A percentile compares a stretch with the other conserved stretches of the same genome.
Conservation (phyloP, 2,113 vertebrate species). For the Calidris pugnax region DNA sequence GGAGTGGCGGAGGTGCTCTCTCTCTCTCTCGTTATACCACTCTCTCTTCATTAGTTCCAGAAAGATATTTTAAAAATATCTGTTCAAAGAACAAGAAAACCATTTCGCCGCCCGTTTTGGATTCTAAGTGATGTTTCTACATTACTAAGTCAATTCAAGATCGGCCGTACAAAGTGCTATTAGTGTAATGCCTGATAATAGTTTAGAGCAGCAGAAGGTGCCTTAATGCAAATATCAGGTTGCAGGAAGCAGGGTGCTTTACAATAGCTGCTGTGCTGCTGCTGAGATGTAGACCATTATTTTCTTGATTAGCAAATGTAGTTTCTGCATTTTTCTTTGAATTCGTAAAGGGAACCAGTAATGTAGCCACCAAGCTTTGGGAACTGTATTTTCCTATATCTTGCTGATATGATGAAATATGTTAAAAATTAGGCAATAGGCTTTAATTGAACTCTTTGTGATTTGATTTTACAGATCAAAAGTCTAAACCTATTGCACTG, state of each 20-base stretch:
- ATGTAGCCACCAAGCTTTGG: background rate
- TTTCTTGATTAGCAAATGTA: background rate
- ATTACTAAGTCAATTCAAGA: slow-evolving; percentile 34
- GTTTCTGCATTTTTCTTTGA: background rate
- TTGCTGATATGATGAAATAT: background rate
- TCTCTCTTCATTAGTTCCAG: background rate
- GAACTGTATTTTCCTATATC: background rate
- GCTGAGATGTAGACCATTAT: background rate
- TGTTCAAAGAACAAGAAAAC: background rate
- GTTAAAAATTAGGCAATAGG: background rate
- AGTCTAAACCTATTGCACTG: background rate
- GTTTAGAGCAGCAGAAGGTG: background rate
- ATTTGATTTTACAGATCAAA: background rate
- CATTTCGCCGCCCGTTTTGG: background rate
- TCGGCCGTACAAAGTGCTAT: background rate
- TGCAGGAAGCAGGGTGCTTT: slow-evolving; percentile 19
- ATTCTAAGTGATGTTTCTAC: background rate
- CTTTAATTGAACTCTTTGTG: background rate
- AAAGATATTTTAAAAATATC: background rate
- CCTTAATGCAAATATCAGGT: slow-evolving; percentile 40
- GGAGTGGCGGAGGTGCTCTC: background rate
- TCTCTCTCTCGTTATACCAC: background rate
- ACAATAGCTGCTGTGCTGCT: background rate
- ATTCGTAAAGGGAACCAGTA: background rate
- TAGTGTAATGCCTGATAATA: slow-evolving; percentile 42